These are phyloP conservation scores for Hybognathus amarus DNA, from an alignment of 2,797 vertebrate species.

Conservation along the genomic window DNA sequence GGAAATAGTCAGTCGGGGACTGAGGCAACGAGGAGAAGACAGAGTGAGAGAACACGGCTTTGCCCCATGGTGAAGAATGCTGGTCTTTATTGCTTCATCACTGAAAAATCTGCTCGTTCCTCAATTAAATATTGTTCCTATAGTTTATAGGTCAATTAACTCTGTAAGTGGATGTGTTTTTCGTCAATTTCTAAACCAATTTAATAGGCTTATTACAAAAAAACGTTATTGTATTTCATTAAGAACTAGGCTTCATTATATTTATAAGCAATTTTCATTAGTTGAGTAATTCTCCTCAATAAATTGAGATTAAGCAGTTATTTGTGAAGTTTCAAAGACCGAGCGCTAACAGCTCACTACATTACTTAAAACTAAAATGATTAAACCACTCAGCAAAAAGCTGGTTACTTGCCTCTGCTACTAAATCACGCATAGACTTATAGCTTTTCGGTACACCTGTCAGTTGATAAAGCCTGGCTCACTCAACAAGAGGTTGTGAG, in stretches of 20 bases:
- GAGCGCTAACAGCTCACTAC: constrained; percentile 85
- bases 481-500: constrained; percentile 90
- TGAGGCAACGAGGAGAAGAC: too few species aligned
- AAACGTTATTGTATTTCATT: constrained; percentile 94
- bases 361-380: constrained; percentile 98
- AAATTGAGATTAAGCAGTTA: constrained; percentile 94
- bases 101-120: constrained; percentile 81
- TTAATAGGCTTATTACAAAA: constrained; percentile 98
- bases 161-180: constrained; percentile 98
- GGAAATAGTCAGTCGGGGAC: too few species aligned
- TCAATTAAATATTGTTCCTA: constrained; percentile 93
- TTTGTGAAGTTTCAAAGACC: constrained; percentile 88
- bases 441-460: constrained; percentile 96
- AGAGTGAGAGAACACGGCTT: too few species aligned
- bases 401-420: too few species aligned
- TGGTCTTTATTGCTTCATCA: constrained; percentile 63
- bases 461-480: constrained; percentile 91
- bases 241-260: constrained; percentile 97
- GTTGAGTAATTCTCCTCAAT: constrained; percentile 92
- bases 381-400: constrained; percentile 96
- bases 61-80: constrained; percentile 61
- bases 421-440: too few species aligned
- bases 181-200: constrained; percentile 99
- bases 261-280: constrained; percentile 99
- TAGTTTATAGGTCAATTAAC: constrained; percentile 99